Base-by-base conservation (phyloP, 2,888 invertebrate species). In the Agrotis segetum region DNA sequence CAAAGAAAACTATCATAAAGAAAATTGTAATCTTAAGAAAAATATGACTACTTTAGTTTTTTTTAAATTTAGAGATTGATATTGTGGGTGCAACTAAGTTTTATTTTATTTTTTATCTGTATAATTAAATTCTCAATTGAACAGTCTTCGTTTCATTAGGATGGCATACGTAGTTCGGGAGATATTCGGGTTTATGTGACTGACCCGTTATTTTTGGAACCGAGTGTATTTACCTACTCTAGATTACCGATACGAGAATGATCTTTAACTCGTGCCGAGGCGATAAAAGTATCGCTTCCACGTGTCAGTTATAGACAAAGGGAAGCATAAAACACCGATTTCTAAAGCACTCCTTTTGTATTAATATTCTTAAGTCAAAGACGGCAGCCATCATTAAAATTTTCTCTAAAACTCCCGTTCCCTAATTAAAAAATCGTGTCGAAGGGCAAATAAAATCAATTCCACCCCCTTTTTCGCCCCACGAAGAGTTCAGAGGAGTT, bases 401-500 rank as follows among this genome's bases (percentile, higher is more conserved):
- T 81, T 86, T 75, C 74, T 77, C 81, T 74, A 73, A 82, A 83
- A 85, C 85, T 82, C 85, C 67, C 66, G 70, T 85, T 85, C 82
- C 85, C 85, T 94, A 94, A 95, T 95, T 93, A 93, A 96, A 95
- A 96, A 96, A 95, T 94, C 96, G 96, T 96, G 96, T 94, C 92
- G 90, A 90, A 90, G 92, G 89, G 79, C 93, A 95, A 96, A 96
- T 95, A 96, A 95, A 95, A 95, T 95, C 95, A 96, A 96, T 96
- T 92, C 89, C 77, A 85, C 85, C 88, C 88, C 89, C 80, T 79
- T 85, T 40, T 78, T 79, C 80, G 67, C 88, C 89, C 87, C 75
- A 72, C 74, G 62, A 85, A 87, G 87, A 84, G 90, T 88, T 88
- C 87, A 69, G 72, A 81, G 84, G 91, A 91, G 91, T 92, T 94